Evolutionary conservation across 35 echinoderm and acorn worm genomes (phyloP), one percentile per base, ranked within the genome.

Genomic region (Chiridota heheva): DNA sequence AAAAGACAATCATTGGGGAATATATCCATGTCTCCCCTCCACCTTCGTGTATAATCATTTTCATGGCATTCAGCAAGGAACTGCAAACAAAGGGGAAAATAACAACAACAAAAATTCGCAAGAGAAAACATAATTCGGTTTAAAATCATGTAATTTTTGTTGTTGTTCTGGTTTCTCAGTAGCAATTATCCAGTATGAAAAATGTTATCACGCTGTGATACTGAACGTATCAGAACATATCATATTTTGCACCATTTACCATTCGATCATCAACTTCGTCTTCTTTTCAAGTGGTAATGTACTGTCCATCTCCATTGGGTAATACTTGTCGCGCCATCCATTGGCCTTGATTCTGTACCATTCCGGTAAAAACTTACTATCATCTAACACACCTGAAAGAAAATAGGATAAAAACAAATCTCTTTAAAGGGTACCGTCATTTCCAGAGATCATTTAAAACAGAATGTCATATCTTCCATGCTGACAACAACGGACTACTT

Each of bases 301-400:
- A 31, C 56, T 60, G 18, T 84, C 69, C 81, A 98, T 89, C 49
- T 98, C 95, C 72, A 98, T 67, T 0, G 95, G 88, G 39, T 89
- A 88, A 51, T 98, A 98, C 17, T 91, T 87, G 28, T 81, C 60
- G 42, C 89, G 60, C 24, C 87, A 77, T 36, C 64, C 58, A 43
- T 56, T 20, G 3, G 95, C 95, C 57, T 85, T 44, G 13, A 73
- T 40, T 35, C 89, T 87, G 80, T 88, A 90, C 2, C 44, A 42
- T 30, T 98, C 89, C 32, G 95, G 89, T 1, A 98, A 60, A 22
- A 85, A 29, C 30, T 55, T 30, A 42, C 89, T 87, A 32, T 70
- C 63, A 42, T 98, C 95, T 59, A 98, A 29, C 4, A 98, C 89
- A 82, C 82, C 95, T 98, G 74, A 34, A 67, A 44, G 25, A 55